These are phyloP conservation scores for Rosalia funebris DNA, from an alignment of 2,888 invertebrate genomes.

Conservation along the genomic window DNA sequence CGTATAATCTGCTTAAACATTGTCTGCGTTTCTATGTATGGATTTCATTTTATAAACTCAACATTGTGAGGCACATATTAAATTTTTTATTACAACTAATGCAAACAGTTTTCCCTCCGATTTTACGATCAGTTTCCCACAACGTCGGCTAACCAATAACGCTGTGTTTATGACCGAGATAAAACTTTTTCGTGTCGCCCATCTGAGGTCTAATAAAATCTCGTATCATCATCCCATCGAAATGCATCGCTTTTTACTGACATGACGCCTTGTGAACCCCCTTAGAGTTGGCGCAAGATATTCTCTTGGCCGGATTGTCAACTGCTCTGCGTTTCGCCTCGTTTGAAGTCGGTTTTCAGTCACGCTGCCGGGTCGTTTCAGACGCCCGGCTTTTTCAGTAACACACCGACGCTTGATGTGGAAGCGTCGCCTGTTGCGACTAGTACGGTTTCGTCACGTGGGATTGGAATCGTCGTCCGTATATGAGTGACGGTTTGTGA, in stretches of 20 bases:
- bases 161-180: too few species aligned
- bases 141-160: too few species aligned
- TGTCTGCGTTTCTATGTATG: too few species aligned
- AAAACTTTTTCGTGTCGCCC: too few species aligned
- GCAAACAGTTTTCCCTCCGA: too few species aligned
- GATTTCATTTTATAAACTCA: too few species aligned
- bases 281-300: neutral
- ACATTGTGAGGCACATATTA: too few species aligned
- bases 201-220: too few species aligned
- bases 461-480: neutral
- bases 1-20: too few species aligned
- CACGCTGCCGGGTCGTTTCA: conserved; percentile 13
- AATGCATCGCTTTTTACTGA: neutral
- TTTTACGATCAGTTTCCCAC: too few species aligned
- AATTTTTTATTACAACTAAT: too few species aligned
- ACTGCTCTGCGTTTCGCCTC: conserved; percentile 9
- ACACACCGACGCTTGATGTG: conserved; percentile 9
- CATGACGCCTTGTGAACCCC: neutral
- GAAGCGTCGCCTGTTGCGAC: conserved; percentile 13
- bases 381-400: conserved; percentile 24
- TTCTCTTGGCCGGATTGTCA: neutral
- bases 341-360: conserved; percentile 19
- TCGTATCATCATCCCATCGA: neutral
- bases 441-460: conserved; percentile 27
- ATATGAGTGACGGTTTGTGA: too few species aligned